These are phyloP conservation scores for Pammene aurita DNA, from an alignment of 2,888 invertebrate species.

Conservation along the genomic window DNA sequence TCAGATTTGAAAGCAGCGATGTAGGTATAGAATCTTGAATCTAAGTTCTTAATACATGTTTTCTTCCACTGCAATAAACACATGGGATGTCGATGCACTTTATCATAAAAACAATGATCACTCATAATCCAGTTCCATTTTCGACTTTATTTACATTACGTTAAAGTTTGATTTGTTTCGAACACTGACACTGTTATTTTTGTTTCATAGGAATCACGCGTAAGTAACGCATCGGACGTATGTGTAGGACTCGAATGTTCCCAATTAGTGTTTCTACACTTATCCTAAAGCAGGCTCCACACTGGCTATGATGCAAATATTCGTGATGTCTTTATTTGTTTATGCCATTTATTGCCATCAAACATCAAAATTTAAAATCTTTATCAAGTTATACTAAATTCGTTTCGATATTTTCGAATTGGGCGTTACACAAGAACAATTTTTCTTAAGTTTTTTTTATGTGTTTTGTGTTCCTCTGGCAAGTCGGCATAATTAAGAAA, in stretches of 20 bases:
- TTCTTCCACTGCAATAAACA: no score
- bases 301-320: neutral
- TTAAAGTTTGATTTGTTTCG: conserved; percentile 56
- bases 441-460: no score
- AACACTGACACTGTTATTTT: conserved; percentile 74
- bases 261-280: conserved; percentile 63
- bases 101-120: neutral
- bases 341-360: no score
- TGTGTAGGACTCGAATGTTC: conserved; percentile 68
- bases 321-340: neutral
- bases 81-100: no score
- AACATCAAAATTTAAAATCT: neutral
- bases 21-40: neutral
- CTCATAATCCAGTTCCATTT: neutral
- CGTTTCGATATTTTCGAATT: no score
- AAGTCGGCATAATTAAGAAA: neutral
- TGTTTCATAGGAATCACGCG: conserved; percentile 84
- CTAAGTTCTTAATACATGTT: no score
- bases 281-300: conserved; percentile 44
- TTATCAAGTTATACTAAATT: no score
- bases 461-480: neutral
- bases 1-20: neutral
- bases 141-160: conserved; percentile 47
- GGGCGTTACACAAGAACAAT: no score
- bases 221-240: conserved; percentile 74